Conservation (phyloP, 2,888 invertebrate species). For the Cheilosia soror region DNA sequence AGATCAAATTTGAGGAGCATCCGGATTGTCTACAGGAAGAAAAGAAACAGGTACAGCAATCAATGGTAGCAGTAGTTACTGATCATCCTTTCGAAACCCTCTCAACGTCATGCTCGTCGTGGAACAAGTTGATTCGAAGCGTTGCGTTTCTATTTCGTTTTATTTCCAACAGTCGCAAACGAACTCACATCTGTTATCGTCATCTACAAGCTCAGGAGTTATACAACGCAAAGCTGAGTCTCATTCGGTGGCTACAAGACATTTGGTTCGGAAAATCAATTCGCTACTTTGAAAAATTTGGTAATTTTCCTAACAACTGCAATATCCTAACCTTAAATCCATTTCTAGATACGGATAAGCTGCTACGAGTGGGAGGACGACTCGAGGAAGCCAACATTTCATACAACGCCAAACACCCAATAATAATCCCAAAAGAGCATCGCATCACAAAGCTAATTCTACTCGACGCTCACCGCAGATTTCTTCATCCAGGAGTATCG, state of each 20-base stretch:
- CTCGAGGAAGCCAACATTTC: conserved; percentile 2
- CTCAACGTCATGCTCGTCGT: conserved; percentile 1
- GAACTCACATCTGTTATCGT: background rate
- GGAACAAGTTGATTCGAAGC: background rate
- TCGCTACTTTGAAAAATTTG: too few relatives aligned
- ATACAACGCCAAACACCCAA: background rate
- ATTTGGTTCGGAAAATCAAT: background rate
- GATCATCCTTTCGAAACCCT: background rate
- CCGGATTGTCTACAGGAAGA: background rate
- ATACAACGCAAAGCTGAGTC: background rate
- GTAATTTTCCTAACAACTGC: background rate
- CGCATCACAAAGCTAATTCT: background rate
- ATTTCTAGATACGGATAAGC: background rate
- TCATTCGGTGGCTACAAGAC: background rate
- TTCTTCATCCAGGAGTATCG: background rate
- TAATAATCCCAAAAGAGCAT: conserved; percentile 8
- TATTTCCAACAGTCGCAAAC: background rate
- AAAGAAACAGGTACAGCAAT: background rate
- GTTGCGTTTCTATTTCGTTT: conserved; percentile 6
- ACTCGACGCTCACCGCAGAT: background rate
- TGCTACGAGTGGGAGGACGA: conserved; percentile 7
- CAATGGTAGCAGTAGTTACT: background rate
- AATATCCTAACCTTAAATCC: background rate
- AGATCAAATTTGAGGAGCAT: background rate
- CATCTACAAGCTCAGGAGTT: background rate